Evolutionary conservation across 2,113 vertebrate genomes (phyloP), one percentile per base, ranked within the genome.

Genomic region (Phalacrocorax pelagicus): DNA sequence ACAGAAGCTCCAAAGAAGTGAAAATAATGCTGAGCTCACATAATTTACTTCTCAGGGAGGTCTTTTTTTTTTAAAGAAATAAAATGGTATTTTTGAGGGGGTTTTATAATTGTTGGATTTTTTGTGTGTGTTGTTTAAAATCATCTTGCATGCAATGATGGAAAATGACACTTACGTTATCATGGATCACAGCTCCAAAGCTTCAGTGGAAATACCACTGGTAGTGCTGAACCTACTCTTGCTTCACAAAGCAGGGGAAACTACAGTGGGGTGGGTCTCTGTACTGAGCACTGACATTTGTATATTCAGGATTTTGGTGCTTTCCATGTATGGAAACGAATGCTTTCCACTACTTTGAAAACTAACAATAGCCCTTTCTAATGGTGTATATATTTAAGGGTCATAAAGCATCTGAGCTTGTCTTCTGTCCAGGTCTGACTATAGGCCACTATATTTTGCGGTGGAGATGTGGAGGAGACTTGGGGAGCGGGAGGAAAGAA

Each of bases 401-500:
- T 90, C 42, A 18, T 40, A 36, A 90, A 52, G 21, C n/a, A 67
- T 66, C 40, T 88, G 34, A 70, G 9, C 26, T 79, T 88, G n/a
- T 72, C 34, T 55, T 80, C 30, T 54, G 15, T 59, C 12, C 16
- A 67, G 10, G 24, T 82, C 47, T 80, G 16, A 51, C 32, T 86
- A 51, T 32, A 63, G 26, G 75, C 29, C 16, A 2, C 47, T 51
- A 1, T 66, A 36, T 61, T 94, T 86, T 86, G 17, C 24, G 18
- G 10, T 63, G 46, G 21, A 81, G 38, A n/a, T 15, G 27, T 26
- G 9, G 38, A 69, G 20, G 32, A 91, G 42, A 36, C 16, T 24
- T 44, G 2, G 5, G 26, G 15, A 9, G 19, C 19, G 46, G 46
- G 46, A 2, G 46, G 46, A 20, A 20, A 2, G 4, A 0, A 17